Evolutionary conservation across 2,888 invertebrate genomes (phyloP), one percentile per base, ranked within the genome.

Genomic region (Sinelater perroti): DNA sequence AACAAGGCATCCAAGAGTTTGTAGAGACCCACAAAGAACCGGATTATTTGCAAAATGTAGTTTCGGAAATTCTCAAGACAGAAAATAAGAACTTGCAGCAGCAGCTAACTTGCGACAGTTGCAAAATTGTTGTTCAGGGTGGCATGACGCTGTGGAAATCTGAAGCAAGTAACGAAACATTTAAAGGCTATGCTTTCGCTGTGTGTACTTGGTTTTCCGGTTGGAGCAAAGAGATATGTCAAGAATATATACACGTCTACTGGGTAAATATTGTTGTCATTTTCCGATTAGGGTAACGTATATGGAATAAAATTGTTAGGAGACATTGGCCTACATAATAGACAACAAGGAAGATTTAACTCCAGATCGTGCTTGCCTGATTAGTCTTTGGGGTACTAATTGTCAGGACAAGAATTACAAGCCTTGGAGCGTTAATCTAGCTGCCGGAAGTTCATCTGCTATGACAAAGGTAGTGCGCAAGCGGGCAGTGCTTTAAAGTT

Each of bases 301-400:
- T n/a, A n/a, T n/a, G n/a, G n/a, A n/a, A n/a, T n/a, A n/a, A n/a
- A 16, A 16, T 80, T 80, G n/a, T 36, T 72, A 88, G 85, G 85
- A 85, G 8, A 82, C 84, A 10, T 65, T 86, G 17, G 69, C 82
- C n/a, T 82, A 85, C 69, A 88, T 90, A 44, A 73, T 87, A 13
- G 80, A 80, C 56, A 80, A 80, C 14, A 80, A 79, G 45, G 80
- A 80, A 7, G 77, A 80, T 60, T 76, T 87, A 3, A 81, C 81
- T 1, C 77, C 84, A 0, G 75, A 78, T 8, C 79, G 82, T 24
- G 79, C 86, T 55, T 88, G 88, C 65, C 83, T 83, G 0, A 75
- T 86, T 2, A 62, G 83, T 2, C 67, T 84, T 6, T 87, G 87
- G 74, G 72, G 70, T 0, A 64, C 70, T 1, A 67, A 77, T n/a